Evolutionary conservation across 2,888 invertebrate genomes (phyloP).

Genomic region (Pinctada fucata): DNA sequence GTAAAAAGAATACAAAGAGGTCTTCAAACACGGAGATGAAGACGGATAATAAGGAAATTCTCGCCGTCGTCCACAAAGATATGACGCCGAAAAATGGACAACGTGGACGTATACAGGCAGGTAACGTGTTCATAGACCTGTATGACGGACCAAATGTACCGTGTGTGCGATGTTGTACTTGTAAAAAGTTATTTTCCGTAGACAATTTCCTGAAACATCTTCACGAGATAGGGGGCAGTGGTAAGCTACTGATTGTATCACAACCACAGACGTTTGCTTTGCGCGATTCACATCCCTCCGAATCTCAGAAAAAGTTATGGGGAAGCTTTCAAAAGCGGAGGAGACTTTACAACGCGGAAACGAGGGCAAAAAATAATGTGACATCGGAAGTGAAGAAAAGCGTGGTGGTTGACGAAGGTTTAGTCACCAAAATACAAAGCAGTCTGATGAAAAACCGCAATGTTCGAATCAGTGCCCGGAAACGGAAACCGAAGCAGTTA

Average conservation of each 20-base stretch:
- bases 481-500: slow-evolving; percentile 72
- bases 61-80: slow-evolving; percentile 63
- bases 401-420: slow-evolving; percentile 32
- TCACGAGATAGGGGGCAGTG: slow-evolving; percentile 63
- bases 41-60: slow-evolving; percentile 22
- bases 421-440: slow-evolving; percentile 20
- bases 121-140: slow-evolving; percentile 63
- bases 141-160: slow-evolving; percentile 65
- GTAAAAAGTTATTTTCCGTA: slow-evolving; percentile 68
- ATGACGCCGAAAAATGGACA: slow-evolving; percentile 44
- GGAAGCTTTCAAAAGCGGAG: slow-evolving; percentile 65
- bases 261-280: slow-evolving; percentile 63
- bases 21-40: slow-evolving; percentile 14
- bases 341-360: slow-evolving; percentile 47
- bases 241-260: slow-evolving; percentile 59
- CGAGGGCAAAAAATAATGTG: not conserved
- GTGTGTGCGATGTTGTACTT: slow-evolving; percentile 71
- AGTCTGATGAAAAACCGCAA: not conserved
- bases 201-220: slow-evolving; percentile 68
- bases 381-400: slow-evolving; percentile 16
- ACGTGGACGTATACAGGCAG: slow-evolving; percentile 53
- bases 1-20: slow-evolving; percentile 29
- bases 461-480: slow-evolving; percentile 68
- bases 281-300: slow-evolving; percentile 55
- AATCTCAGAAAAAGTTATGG: slow-evolving; percentile 60